Base-by-base conservation (phyloP, 2,113 vertebrate species). In the Callipepla californica region DNA sequence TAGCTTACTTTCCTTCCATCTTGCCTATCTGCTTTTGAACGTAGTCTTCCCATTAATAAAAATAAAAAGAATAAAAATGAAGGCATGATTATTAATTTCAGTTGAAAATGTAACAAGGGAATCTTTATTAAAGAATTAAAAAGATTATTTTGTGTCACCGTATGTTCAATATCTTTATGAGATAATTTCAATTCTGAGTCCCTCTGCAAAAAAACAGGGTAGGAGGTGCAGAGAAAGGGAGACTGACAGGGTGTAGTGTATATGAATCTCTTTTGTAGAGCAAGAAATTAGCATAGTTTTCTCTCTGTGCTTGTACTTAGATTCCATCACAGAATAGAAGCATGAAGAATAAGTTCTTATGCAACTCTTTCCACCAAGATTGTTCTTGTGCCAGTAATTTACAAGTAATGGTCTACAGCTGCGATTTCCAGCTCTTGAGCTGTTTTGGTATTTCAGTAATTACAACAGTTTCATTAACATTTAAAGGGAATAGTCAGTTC, bases 381-480 rank as follows among this genome's bases (percentile, higher is more conserved):
- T 18, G 70, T 88, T 57, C 80, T 90, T 94, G 48, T 96, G 94
- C 92, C 90, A 96, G 95, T 97, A 97, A 97, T 97, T 98, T 97
- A 96, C 78, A 68, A 97, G 90, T 97, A 97, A 97, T 51, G 40
- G 96, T 96, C 96, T 97, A 97, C 98, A 98, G 96, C 97, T 98
- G 97, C 97, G 97, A 98, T 97, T 95, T 96, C 89, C 97, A 97
- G 95, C 95, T 95, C 92, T 94, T 92, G 94, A 26, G 63, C 94
- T 97, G 96, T 97, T 97, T 97, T 97, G 97, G 95, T 97, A 97
- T 97, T 97, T 98, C 97, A 96, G 96, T 97, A 98, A 98, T 98
- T 98, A 97, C 95, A 97, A 97, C 94, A 96, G 89, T 98, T 98
- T 98, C 98, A 98, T 98, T 98, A 98, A 98, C 97, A 98, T 98